phyloP scores from a whole-genome alignment of 2,113 vertebrate species.

The Centropus bengalensis region DNA sequence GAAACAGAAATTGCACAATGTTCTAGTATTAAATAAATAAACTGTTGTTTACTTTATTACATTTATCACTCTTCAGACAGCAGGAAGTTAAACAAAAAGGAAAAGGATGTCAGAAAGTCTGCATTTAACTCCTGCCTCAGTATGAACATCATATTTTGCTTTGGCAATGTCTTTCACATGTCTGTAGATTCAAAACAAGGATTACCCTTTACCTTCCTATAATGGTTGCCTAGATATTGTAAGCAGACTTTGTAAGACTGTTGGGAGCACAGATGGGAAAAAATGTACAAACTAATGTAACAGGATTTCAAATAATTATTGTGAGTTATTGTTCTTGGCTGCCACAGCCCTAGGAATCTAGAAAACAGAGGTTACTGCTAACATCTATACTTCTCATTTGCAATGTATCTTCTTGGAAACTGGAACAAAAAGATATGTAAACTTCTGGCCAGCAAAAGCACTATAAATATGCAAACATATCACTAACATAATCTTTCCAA shows the following conservation, averaged over 20 bases:
- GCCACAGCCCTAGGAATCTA: neutral
- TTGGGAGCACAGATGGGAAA: neutral
- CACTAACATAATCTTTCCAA: slow-evolving; percentile 24
- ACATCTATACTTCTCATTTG: slow-evolving; percentile 33
- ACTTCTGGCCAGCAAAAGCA: slow-evolving; percentile 14
- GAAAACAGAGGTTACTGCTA: neutral
- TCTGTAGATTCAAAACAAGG: neutral
- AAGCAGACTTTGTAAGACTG: neutral
- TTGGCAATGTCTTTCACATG: neutral
- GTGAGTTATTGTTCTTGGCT: neutral
- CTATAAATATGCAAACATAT: slow-evolving; percentile 59
- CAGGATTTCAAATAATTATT: neutral
- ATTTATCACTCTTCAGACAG: neutral
- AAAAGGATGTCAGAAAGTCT: neutral
- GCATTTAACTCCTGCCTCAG: neutral
- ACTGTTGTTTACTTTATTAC: neutral
- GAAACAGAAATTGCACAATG: neutral
- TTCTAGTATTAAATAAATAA: neutral
- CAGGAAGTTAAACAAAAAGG: neutral
- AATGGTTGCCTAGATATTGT: neutral
- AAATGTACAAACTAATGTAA: neutral
- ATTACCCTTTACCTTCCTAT: neutral
- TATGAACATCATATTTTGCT: neutral
- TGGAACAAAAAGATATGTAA: slow-evolving; percentile 23
- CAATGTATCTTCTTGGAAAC: slow-evolving; percentile 18